Conservation (phyloP, 2,113 vertebrate species). For the Butastur rufipennis region DNA sequence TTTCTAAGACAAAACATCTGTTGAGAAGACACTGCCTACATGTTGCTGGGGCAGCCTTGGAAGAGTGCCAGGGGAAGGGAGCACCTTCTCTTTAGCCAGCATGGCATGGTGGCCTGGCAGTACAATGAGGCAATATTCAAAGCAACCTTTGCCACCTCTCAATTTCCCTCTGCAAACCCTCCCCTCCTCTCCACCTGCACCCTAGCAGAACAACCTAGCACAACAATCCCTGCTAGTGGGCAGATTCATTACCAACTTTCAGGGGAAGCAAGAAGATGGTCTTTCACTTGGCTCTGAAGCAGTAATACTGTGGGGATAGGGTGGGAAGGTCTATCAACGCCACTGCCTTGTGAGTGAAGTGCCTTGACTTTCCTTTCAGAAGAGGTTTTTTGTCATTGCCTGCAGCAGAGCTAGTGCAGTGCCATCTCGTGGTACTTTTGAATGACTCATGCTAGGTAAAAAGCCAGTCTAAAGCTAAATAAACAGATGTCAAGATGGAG, state of each 20-base stretch:
- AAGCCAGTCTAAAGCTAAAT: neutral
- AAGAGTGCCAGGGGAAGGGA: neutral
- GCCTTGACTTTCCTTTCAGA: neutral
- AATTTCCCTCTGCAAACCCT: neutral
- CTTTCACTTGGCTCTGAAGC: neutral
- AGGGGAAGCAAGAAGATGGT: neutral
- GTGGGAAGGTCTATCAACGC: neutral
- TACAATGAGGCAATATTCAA: neutral
- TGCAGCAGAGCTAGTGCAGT: slow-evolving; percentile 33
- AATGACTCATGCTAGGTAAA: neutral
- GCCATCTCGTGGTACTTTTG: slow-evolving; percentile 41
- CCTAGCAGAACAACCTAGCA: neutral
- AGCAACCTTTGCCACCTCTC: neutral
- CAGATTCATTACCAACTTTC: neutral
- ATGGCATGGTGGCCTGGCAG: fast-evolving
- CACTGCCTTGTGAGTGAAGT: neutral
- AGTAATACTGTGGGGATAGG: neutral
- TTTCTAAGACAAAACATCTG: neutral
- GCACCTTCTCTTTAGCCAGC: neutral
- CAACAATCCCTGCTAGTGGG: neutral
- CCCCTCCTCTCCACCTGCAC: neutral
- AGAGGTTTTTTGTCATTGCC: neutral
- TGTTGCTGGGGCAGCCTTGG: neutral
- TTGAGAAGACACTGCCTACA: neutral
- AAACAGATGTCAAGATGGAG: neutral